phyloP scores from a whole-genome alignment of 2,888 invertebrate species.

The Synanthedon formicaeformis region DNA sequence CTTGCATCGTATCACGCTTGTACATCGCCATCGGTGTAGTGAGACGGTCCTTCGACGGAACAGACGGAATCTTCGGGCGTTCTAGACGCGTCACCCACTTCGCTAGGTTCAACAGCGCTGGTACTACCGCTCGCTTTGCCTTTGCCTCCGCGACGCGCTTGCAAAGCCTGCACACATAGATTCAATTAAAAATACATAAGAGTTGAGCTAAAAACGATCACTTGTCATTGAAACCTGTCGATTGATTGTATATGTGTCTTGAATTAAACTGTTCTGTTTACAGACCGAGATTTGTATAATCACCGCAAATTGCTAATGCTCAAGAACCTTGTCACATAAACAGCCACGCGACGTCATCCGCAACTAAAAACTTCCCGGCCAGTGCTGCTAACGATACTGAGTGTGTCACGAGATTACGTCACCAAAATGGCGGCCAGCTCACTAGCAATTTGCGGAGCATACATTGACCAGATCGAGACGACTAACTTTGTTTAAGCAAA shows the following conservation, averaged over 20 bases:
- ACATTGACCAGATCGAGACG: too few species aligned
- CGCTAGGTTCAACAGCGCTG: conserved; percentile 75
- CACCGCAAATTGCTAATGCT: too few species aligned
- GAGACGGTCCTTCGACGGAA: conserved; percentile 86
- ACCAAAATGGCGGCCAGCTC: too few species aligned
- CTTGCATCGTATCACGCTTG: conserved; percentile 38
- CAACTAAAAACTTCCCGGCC: too few species aligned
- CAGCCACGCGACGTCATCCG: too few species aligned
- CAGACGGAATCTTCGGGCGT: conserved; percentile 93
- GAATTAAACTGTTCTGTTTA: too few species aligned
- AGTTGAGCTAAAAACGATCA: not conserved
- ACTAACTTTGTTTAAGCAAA: too few species aligned
- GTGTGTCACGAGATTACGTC: too few species aligned
- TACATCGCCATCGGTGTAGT: conserved; percentile 71
- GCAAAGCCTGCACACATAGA: conserved; percentile 73
- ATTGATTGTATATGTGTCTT: not conserved
- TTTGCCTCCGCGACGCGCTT: conserved; percentile 74
- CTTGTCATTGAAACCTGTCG: not conserved
- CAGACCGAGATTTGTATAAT: too few species aligned
- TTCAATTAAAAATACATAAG: not conserved
- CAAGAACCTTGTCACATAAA: too few species aligned
- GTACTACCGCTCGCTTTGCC: conserved; percentile 57
- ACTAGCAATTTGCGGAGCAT: too few species aligned
- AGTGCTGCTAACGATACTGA: too few species aligned
- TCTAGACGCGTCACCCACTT: conserved; percentile 81